These are phyloP conservation scores for Hydropotes inermis DNA, from an alignment of 2,113 vertebrate species.

Conservation along the genomic window DNA sequence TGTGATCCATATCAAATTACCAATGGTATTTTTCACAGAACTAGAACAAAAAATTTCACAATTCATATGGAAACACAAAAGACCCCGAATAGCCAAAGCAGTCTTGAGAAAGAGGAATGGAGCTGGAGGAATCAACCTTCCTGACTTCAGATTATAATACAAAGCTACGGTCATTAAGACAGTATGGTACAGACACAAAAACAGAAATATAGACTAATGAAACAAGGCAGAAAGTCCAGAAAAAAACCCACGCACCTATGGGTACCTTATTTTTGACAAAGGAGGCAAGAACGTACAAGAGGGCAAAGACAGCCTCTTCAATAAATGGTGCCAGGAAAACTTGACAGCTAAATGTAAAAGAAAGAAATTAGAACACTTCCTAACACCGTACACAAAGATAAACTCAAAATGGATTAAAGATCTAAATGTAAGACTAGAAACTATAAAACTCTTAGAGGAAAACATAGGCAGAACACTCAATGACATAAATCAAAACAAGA, in stretches of 20 bases:
- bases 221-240: neutral
- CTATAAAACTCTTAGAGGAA: neutral
- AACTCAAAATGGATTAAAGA: neutral
- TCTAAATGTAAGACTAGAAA: neutral
- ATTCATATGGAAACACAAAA: neutral
- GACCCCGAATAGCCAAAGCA: neutral
- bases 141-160: neutral
- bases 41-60: neutral
- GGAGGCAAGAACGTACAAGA: neutral
- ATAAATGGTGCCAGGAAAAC: neutral
- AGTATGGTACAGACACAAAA: neutral
- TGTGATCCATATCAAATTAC: neutral
- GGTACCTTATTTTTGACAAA: neutral
- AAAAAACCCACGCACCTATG: neutral
- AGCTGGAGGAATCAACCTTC: neutral
- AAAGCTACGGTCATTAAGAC: neutral
- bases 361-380: neutral
- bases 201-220: neutral
- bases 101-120: neutral
- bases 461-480: neutral
- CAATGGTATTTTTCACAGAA: neutral
- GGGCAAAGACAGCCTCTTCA: neutral
- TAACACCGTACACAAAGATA: neutral
- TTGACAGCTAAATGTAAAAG: neutral
- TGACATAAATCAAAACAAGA: neutral